phyloP scores from a whole-genome alignment of 2,797 vertebrate genomes.

The Neopelma chrysocephalum region DNA sequence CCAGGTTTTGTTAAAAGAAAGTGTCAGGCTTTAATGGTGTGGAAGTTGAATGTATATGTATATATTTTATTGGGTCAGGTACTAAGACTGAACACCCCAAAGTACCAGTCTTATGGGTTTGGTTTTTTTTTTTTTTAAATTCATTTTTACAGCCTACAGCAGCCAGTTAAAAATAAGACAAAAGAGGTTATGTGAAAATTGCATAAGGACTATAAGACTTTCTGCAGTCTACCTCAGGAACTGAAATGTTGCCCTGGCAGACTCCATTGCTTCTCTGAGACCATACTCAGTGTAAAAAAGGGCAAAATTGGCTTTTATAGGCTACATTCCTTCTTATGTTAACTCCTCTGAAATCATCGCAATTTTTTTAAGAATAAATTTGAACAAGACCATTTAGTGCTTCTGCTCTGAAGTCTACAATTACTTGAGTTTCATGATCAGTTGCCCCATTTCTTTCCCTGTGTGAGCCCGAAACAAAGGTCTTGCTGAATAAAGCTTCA shows the following conservation, averaged over 20 bases:
- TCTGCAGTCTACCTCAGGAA: background rate
- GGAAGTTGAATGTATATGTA: background rate
- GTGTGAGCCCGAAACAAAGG: constrained; percentile 7
- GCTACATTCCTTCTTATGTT: background rate
- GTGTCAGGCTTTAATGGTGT: constrained; percentile 17
- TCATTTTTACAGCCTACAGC: constrained; percentile 22
- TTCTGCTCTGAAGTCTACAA: constrained; percentile 2
- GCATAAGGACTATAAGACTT: background rate
- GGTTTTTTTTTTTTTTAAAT: background rate
- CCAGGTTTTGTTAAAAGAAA: constrained; percentile 34
- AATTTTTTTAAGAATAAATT: background rate
- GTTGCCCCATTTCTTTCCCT: background rate
- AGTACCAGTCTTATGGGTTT: background rate
- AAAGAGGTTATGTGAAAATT: constrained; percentile 3
- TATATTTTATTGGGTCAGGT: constrained; percentile 22
- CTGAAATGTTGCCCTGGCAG: background rate
- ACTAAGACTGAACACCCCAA: constrained; percentile 36
- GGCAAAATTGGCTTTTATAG: background rate
- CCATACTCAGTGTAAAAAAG: background rate
- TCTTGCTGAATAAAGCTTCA: constrained; percentile 46
- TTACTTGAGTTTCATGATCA: background rate
- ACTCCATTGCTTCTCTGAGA: background rate
- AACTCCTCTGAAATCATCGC: background rate
- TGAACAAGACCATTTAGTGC: background rate
- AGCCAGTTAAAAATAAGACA: constrained; percentile 21